Base-by-base conservation (phyloP, 2,888 invertebrate species). In the Zootermopsis nevadensis region DNA sequence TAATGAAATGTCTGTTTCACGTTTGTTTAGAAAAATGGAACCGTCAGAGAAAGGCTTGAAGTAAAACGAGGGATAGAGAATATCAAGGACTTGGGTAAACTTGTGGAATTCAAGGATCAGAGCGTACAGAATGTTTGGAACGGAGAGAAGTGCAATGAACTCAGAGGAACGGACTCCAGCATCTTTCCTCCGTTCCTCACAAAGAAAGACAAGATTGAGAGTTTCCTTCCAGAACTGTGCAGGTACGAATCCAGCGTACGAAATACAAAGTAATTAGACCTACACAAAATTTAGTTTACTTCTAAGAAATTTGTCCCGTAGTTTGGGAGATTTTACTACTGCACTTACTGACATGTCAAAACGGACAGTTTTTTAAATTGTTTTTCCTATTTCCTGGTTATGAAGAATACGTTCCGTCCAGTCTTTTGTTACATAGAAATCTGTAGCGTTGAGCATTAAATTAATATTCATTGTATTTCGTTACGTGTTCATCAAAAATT, bases 161-260 rank as follows among this genome's bases (percentile, higher is more conserved):
- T 93, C 86, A 90, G 91, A 12, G 98, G 98, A 0, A 97, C 97
- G 0, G 98, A 98, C 87, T 95, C 96, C 0, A 96, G 97, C 0
- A 94, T 97, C n/a, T 97, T 97, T 89, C 94, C 96, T 0, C 97
- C 97, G 0, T 94, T 95, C 86, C 88, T 94, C 79, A 91, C 92
- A 0, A 90, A 91, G 83, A 92, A 93, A 27, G 93, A 94, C 77
- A 93, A 94, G 4, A 87, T 95, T 19, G 92, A 93, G 12, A 86
- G 95, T 0, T 97, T 93, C 87, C 92, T 95, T 0, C 92, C 93
- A 0, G 96, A 97, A 88, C 88, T 97, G 6, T 97, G 97, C 91
- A 92, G 93, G 93, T 92, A 85, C 88, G 27, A 7, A 27, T 4
- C 1, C 60, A 48, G 15, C 1, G 3, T 48, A 48, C n/a, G 19